Evolutionary conservation across 1,140 invertebrate genomes (phyloP).

Genomic region (Camponotus vicinus): DNA sequence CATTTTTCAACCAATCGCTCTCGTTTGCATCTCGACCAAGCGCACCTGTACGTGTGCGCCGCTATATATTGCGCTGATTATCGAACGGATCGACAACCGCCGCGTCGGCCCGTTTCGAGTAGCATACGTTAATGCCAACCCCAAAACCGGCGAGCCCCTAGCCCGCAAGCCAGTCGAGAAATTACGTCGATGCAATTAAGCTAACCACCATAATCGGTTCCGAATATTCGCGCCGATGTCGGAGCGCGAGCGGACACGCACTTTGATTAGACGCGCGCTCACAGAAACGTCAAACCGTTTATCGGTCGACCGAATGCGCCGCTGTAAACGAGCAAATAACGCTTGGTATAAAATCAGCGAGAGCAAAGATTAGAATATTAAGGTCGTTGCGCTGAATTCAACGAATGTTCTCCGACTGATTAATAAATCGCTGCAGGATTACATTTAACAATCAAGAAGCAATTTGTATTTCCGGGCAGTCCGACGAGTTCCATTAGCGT

Average conservation of each 20-base stretch:
- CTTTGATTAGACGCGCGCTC: constrained; percentile 35
- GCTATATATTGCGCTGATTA: constrained; percentile 58
- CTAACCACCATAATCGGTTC: constrained; percentile 55
- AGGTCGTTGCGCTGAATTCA: neutral
- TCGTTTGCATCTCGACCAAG: neutral
- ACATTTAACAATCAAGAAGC: constrained; percentile 44
- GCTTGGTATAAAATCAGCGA: neutral
- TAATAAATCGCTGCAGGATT: constrained; percentile 38
- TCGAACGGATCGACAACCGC: constrained; percentile 55
- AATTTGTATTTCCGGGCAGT: constrained; percentile 52
- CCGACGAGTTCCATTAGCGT: constrained; percentile 15
- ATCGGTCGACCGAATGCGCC: neutral
- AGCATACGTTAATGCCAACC: constrained; percentile 60
- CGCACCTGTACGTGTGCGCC: neutral
- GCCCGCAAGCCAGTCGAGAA: constrained; percentile 53
- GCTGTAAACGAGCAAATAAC: neutral
- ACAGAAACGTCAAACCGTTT: constrained; percentile 15
- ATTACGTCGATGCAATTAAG: constrained; percentile 62
- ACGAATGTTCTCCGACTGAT: constrained; percentile 26
- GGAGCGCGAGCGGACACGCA: constrained; percentile 42
- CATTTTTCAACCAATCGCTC: constrained; percentile 13
- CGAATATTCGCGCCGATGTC: constrained; percentile 54
- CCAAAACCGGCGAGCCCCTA: constrained; percentile 56
- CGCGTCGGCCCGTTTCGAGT: constrained; percentile 49
- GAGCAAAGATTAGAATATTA: constrained; percentile 11